Evolutionary conservation across 2,113 vertebrate species (phyloP), one percentile per base, ranked within the genome.

Genomic region (Peromyscus leucopus): DNA sequence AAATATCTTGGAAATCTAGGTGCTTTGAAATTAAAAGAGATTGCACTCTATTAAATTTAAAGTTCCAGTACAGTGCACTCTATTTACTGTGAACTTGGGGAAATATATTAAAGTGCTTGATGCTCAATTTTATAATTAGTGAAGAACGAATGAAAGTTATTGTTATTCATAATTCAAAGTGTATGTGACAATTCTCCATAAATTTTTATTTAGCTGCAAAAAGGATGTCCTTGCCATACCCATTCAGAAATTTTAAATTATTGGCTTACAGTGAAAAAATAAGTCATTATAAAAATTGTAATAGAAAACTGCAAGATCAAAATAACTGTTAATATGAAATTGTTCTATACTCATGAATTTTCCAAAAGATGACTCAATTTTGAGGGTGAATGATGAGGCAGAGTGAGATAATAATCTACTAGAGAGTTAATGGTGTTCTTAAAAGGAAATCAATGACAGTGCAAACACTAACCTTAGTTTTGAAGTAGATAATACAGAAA

Each of bases 381-480:
- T 95, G 51, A 91, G 79, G 46, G 21, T 75, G 22, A 87, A 78
- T 67, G 92, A 48, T 76, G 86, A 83, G 59, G 36, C 55, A 5
- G 31, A 24, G 6, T n/a, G 39, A 96, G 67, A 89, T 74, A 93
- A 94, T 95, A 91, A 86, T 95, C 39, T 89, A 69, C 48, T 63
- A 31, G 6, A 86, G 88, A 96, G 72, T 78, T 95, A 96, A 96
- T 74, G 36, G 22, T 78, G 15, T 22, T 83, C 61, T 75, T 90
- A 57, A 94, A 93, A 90, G 65, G 89, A 93, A 93, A 95, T 93
- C 55, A 93, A 93, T 96, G 36, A 4, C 13, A 87, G 59, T 71
- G 36, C 12, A 94, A 96, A 93, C 46, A 79, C 9, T 91, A 86
- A 76, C 26, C 33, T 83, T 76, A 72, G 46, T 79, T 96, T 83